A percentile compares a stretch with the other conserved stretches of the same genome.
Evolutionary conservation across 1,140 invertebrate genomes (phyloP).

Genomic region (Bombus balteatus): DNA sequence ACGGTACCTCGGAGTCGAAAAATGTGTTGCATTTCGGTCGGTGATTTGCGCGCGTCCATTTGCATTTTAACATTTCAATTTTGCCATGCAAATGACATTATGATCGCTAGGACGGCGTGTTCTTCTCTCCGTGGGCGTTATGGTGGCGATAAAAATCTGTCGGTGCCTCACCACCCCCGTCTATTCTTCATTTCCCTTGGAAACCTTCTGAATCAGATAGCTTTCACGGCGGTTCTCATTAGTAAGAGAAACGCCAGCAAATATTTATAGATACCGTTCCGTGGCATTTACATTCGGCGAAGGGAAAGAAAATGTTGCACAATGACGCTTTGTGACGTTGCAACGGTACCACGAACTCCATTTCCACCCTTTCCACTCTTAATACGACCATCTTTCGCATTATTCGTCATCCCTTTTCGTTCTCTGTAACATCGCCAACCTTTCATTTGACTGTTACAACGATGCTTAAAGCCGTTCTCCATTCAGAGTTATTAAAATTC

Average conservation of each 20-base stretch:
- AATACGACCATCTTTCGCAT: not conserved
- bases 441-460: not conserved
- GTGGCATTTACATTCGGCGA: constrained; percentile 25
- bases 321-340: constrained; percentile 25
- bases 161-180: not conserved
- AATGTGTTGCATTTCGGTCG: constrained; percentile 17
- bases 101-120: constrained; percentile 8
- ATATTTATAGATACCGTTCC: constrained; percentile 30
- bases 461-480: not conserved
- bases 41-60: constrained; percentile 25
- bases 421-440: not conserved
- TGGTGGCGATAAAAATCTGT: constrained; percentile 21
- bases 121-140: not conserved
- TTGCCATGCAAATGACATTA: constrained; percentile 33
- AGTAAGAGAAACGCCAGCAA: constrained; percentile 23
- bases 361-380: not conserved
- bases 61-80: constrained; percentile 42
- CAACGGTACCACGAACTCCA: not conserved
- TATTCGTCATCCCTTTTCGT: not conserved
- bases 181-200: no score
- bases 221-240: constrained; percentile 5
- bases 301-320: constrained; percentile 15
- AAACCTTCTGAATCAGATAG: not conserved
- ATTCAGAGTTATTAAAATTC: not conserved
- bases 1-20: not conserved